Evolutionary conservation across 2,888 invertebrate genomes (phyloP), one percentile per base, ranked within the genome.

Genomic region (Ctena decussata): DNA sequence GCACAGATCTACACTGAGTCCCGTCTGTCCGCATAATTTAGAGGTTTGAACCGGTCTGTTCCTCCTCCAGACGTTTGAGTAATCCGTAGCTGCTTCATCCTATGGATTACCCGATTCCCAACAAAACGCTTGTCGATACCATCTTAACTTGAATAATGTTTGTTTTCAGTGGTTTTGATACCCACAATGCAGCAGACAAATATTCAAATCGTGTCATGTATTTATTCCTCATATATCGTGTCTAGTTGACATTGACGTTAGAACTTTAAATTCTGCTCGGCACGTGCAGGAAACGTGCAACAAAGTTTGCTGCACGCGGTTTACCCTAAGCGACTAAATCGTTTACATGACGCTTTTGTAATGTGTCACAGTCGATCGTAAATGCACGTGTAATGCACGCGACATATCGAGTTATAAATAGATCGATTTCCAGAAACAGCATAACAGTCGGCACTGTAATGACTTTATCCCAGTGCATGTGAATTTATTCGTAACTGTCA

Each of bases 381-480:
- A 35, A 27, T 27, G 46, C 80, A 76, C 78, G 84, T 86, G 86
- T 21, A n/a, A 12, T n/a, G 12, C 78, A 79, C 79, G 75, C 75
- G 75, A 24, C 41, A 65, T 70, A 83, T 78, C 84, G 81, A 84
- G 86, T 78, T 75, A 32, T 39, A 60, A 57, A 81, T 44, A 69
- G 78, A 78, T 86, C 73, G 73, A 84, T 83, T 84, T 86, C 86
- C 76, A 84, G 84, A 84, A 84, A 84, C 84, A 86, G 74, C 84
- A 81, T 76, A 86, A 79, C 86, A 86, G 72, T 86, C 81, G 86
- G 83, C 69, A 78, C 75, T 81, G 81, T 84, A 79, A 81, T 73
- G 86, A 83, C 46, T 81, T 77, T 75, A 76, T 86, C 84, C 76
- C 84, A 84, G 24, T 21, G 57, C 57, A 24, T n/a, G 5, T 57